phyloP scores from a whole-genome alignment of 2,888 invertebrate species.

The Molorchus minor region DNA sequence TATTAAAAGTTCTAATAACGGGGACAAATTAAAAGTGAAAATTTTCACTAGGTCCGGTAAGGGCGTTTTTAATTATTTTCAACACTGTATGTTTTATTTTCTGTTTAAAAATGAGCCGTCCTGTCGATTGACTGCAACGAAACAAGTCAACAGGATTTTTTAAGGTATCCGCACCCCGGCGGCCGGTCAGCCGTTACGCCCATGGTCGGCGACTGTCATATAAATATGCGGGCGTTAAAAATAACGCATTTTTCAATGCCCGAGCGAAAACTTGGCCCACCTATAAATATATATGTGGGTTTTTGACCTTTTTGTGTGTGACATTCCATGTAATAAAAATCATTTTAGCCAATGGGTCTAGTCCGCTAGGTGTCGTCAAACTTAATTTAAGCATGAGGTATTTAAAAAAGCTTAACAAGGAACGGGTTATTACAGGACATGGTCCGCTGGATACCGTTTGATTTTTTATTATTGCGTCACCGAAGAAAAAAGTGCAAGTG shows the following conservation, averaged over 20 bases:
- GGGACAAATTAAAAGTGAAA: no score
- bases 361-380: conserved; percentile 6
- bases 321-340: conserved; percentile 16
- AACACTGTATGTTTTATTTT: no score
- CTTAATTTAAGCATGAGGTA: conserved; percentile 11
- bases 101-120: no score
- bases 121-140: no score
- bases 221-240: conserved; percentile 12
- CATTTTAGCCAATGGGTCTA: conserved; percentile 11
- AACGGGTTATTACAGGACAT: conserved; percentile 26
- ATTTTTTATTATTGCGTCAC: no score
- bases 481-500: not conserved
- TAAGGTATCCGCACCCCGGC: not conserved
- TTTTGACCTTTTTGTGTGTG: conserved; percentile 23
- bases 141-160: no score
- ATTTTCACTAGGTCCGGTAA: no score
- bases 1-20: no score
- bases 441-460: conserved; percentile 6
- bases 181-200: not conserved
- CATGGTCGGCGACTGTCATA: not conserved
- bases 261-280: conserved; percentile 14
- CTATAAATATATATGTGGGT: conserved; percentile 19
- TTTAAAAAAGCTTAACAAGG: conserved; percentile 19
- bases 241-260: conserved; percentile 21
- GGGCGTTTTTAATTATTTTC: no score